Conservation (phyloP, 2,888 invertebrate genomes). For the Sinelater perroti region DNA sequence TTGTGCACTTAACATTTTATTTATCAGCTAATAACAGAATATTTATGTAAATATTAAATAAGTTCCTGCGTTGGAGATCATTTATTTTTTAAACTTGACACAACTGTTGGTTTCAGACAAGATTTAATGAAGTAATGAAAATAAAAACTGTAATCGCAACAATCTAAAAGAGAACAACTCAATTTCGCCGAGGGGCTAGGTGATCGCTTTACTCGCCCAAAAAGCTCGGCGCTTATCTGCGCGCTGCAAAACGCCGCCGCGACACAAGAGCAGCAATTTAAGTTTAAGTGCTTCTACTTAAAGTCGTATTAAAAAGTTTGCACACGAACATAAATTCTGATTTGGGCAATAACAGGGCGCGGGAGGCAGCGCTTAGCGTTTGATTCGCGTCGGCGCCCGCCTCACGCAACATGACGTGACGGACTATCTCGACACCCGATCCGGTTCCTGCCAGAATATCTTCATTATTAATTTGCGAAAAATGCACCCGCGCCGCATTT, state of each 20-base stretch:
- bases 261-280: slow-evolving; percentile 6
- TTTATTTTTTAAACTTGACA: too few relatives aligned
- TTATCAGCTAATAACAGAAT: too few relatives aligned
- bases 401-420: slow-evolving; percentile 39
- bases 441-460: slow-evolving; percentile 36
- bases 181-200: too few relatives aligned
- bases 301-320: slow-evolving; percentile 29
- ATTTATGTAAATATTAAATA: too few relatives aligned
- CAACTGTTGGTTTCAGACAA: too few relatives aligned
- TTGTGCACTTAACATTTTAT: too few relatives aligned
- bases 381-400: slow-evolving; percentile 32
- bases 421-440: slow-evolving; percentile 31
- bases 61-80: too few relatives aligned
- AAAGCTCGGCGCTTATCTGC: slow-evolving; percentile 10
- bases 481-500: slow-evolving; percentile 11
- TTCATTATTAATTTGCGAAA: slow-evolving; percentile 40
- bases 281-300: slow-evolving; percentile 8
- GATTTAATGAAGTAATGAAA: too few relatives aligned
- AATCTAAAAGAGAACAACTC: too few relatives aligned
- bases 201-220: slow-evolving; percentile 8
- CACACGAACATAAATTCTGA: slow-evolving; percentile 35
- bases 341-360: slow-evolving; percentile 33
- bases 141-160: too few relatives aligned
- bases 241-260: slow-evolving; percentile 17
- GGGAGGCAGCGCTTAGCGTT: slow-evolving; percentile 28